These are phyloP conservation scores for Eilema caniola DNA, from an alignment of 2,888 invertebrate genomes.

Conservation along the genomic window DNA sequence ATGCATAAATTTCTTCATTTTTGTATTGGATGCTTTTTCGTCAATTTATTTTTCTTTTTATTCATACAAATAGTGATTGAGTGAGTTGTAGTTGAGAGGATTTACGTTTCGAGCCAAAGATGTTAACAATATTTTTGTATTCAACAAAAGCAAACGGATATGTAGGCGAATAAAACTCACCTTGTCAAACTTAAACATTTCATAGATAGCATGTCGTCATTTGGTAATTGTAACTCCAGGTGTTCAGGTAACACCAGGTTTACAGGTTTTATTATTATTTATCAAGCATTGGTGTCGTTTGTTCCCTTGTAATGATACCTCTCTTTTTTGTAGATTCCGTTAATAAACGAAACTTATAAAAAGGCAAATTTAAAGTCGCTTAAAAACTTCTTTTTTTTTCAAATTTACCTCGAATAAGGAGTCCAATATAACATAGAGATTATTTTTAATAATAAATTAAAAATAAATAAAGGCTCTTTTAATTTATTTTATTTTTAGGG, in stretches of 20 bases:
- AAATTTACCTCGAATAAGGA: not conserved
- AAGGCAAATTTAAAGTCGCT: not conserved
- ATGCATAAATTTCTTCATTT: conserved; percentile 4
- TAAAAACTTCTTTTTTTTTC: no score
- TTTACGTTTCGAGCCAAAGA: not conserved
- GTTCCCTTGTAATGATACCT: not conserved
- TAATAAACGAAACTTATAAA: not conserved
- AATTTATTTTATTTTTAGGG: no score
- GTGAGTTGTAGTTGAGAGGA: not conserved
- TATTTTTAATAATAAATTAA: no score
- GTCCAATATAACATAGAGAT: no score
- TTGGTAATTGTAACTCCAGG: not conserved
- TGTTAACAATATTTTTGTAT: not conserved
- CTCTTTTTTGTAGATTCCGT: not conserved
- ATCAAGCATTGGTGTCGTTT: not conserved
- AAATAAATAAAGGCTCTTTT: no score
- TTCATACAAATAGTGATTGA: conserved; percentile 4
- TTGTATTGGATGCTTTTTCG: not conserved
- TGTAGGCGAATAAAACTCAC: not conserved
- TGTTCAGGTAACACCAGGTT: not conserved
- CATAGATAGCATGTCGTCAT: no score
- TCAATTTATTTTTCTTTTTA: not conserved
- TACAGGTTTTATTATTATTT: not conserved
- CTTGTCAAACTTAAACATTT: no score
- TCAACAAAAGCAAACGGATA: not conserved